Evolutionary conservation across 2,797 vertebrate species (phyloP).

Genomic region (Sebastes trivittatus): DNA sequence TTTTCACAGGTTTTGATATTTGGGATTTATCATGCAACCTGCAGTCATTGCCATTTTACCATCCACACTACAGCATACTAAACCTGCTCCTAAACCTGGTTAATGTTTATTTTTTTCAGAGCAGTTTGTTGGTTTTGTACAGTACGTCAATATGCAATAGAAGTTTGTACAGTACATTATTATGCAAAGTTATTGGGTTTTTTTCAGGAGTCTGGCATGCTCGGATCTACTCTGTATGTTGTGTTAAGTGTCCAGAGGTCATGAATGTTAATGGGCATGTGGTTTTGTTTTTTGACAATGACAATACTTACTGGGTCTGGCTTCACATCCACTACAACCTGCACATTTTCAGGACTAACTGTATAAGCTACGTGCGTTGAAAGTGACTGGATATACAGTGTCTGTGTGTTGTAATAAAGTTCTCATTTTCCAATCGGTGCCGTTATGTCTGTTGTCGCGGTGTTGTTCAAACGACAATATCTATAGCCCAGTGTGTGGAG

Average conservation of each 20-base stretch:
- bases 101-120: conserved; percentile 27
- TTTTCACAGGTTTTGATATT: conserved; percentile 22
- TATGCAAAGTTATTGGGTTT: conserved; percentile 69
- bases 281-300: conserved; percentile 46
- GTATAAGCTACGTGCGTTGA: conserved; percentile 53
- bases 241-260: conserved; percentile 56
- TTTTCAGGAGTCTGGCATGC: conserved; percentile 66
- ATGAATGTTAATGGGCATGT: conserved; percentile 64
- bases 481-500: neutral
- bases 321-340: conserved; percentile 52
- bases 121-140: conserved; percentile 59
- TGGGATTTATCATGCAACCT: conserved; percentile 38
- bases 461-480: neutral
- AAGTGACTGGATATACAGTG: conserved; percentile 64
- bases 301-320: conserved; percentile 39
- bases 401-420: conserved; percentile 77
- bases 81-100: conserved; percentile 13
- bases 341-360: conserved; percentile 55
- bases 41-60: conserved; percentile 3
- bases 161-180: conserved; percentile 71
- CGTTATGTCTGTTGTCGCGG: neutral
- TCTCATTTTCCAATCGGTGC: conserved; percentile 55
- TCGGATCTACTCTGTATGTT: conserved; percentile 65
- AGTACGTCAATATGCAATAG: conserved; percentile 74
- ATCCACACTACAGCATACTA: conserved; percentile 18